Evolutionary conservation across 2,888 invertebrate genomes (phyloP).

Genomic region (Carterocephalus palaemon): DNA sequence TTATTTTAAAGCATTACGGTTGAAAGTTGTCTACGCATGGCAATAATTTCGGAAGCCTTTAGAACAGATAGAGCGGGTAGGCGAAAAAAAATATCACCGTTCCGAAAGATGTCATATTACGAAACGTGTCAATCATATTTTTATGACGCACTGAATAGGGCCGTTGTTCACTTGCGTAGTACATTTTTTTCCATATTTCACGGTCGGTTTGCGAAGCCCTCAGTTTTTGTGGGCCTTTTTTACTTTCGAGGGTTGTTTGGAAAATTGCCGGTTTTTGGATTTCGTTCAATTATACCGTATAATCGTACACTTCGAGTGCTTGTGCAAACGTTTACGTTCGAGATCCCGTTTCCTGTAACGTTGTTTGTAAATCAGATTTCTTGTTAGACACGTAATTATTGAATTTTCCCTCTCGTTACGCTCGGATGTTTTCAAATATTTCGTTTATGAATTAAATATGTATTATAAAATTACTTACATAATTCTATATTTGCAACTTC

Average conservation of each 20-base stretch:
- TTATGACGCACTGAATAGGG: conserved; percentile 70
- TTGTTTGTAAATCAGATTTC: conserved; percentile 3
- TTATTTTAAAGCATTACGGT: not conserved
- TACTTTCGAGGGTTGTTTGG: conserved; percentile 34
- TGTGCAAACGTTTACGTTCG: conserved; percentile 51
- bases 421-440: conserved; percentile 1
- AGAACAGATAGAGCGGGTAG: conserved; percentile 37
- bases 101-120: conserved; percentile 77
- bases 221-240: conserved; percentile 53
- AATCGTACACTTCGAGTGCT: conserved; percentile 47
- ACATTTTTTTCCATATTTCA: conserved; percentile 67
- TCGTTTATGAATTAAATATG: too few species aligned
- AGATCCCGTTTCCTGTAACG: conserved; percentile 57
- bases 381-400: conserved; percentile 2
- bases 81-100: conserved; percentile 79
- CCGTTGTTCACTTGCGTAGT: conserved; percentile 73
- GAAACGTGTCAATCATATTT: conserved; percentile 79
- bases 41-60: conserved; percentile 26
- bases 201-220: conserved; percentile 63
- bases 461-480: too few species aligned
- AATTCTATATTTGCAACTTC: too few species aligned
- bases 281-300: conserved; percentile 48
- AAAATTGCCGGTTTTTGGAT: conserved; percentile 37
- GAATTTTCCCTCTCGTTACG: conserved; percentile 12
- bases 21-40: conserved; percentile 23